Conservation (phyloP, 2,113 vertebrate species). For the Atlantisia rogersi region DNA sequence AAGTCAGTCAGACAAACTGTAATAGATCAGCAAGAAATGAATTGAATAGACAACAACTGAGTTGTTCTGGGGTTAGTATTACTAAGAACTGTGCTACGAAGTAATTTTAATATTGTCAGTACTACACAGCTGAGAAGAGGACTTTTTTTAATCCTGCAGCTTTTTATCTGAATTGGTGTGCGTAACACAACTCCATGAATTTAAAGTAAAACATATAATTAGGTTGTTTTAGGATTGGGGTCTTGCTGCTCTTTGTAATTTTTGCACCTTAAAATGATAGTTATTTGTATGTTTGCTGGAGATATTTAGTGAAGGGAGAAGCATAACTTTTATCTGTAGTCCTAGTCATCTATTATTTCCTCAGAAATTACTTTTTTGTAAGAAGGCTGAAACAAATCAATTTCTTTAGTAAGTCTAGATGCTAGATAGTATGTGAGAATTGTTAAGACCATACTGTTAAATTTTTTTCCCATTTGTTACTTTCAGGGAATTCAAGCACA, state of each 20-base stretch:
- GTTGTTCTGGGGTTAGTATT: not conserved
- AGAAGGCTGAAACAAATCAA: not conserved
- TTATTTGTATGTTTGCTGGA: not conserved
- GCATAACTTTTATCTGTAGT: not conserved
- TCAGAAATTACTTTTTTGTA: conserved; percentile 11
- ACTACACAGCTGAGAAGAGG: not conserved
- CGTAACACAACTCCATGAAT: not conserved
- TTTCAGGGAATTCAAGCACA: not conserved
- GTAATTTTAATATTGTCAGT: not conserved
- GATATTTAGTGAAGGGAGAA: not conserved
- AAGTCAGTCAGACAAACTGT: not conserved
- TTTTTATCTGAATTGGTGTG: not conserved
- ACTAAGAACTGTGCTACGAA: not conserved
- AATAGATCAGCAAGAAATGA: not conserved
- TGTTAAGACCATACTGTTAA: not conserved
- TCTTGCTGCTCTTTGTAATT: not conserved
- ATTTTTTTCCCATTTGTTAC: not conserved
- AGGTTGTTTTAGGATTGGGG: not conserved
- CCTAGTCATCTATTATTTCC: not conserved
- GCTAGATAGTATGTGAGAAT: not conserved
- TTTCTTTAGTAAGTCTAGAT: not conserved
- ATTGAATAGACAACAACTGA: not conserved
- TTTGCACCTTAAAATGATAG: not conserved
- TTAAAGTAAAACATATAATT: not conserved
- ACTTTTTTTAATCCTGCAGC: not conserved